Conservation (phyloP, 2,888 invertebrate genomes). For the Dryadula phaetusa region DNA sequence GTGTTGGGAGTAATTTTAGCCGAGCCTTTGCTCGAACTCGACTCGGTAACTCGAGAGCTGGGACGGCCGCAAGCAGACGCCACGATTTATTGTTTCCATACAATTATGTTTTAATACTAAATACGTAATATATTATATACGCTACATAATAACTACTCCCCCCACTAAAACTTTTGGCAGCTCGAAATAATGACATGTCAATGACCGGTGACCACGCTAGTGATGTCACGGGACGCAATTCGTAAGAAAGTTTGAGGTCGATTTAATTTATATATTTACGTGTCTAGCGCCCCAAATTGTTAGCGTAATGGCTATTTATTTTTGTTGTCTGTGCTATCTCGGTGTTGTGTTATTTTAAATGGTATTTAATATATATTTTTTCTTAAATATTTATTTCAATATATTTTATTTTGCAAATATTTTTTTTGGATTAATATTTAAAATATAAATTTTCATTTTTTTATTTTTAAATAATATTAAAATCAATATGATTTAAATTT, state of each 20-base stretch:
- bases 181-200: slow-evolving; percentile 81
- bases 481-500: too few species aligned
- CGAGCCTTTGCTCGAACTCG: slow-evolving; percentile 84
- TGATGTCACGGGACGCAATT: slow-evolving; percentile 76
- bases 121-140: slow-evolving; percentile 38
- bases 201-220: slow-evolving; percentile 79
- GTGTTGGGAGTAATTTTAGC: slow-evolving; percentile 83
- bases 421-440: too few species aligned
- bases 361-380: background rate
- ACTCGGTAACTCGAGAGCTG: slow-evolving; percentile 80
- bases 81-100: slow-evolving; percentile 82
- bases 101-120: slow-evolving; percentile 58
- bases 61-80: slow-evolving; percentile 81
- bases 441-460: too few species aligned
- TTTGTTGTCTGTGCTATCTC: slow-evolving; percentile 39
- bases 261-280: slow-evolving; percentile 74
- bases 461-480: too few species aligned
- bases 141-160: slow-evolving; percentile 56
- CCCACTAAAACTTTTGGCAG: slow-evolving; percentile 74
- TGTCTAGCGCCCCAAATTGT: slow-evolving; percentile 66
- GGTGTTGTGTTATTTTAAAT: background rate
- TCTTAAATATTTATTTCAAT: background rate
- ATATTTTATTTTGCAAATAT: background rate
- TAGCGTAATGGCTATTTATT: slow-evolving; percentile 61
- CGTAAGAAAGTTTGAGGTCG: slow-evolving; percentile 74